Conservation (phyloP, 2,113 vertebrate species). For the Dasyurus viverrinus region DNA sequence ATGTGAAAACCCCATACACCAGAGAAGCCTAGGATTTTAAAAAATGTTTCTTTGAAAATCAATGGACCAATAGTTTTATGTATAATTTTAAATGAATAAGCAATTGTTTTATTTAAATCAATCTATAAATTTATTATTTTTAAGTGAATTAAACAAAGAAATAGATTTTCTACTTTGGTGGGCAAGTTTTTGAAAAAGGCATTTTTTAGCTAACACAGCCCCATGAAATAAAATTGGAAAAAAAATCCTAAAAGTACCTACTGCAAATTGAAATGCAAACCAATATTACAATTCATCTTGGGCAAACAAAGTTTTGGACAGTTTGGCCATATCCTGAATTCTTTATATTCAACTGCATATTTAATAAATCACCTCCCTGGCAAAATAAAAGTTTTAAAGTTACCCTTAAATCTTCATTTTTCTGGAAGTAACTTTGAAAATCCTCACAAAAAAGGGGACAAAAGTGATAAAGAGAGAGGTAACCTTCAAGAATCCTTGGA, state of each 20-base stretch:
- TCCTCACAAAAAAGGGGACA: neutral
- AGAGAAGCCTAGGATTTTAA: neutral
- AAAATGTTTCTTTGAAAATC: neutral
- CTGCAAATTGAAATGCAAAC: neutral
- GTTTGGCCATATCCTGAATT: neutral
- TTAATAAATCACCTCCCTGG: neutral
- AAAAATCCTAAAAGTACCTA: neutral
- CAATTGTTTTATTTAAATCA: neutral
- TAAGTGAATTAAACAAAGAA: neutral
- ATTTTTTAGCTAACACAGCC: neutral
- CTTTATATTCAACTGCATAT: neutral
- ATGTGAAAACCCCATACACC: neutral
- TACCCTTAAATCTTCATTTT: neutral
- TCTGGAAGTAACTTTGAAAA: neutral
- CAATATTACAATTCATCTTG: neutral
- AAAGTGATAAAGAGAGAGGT: neutral
- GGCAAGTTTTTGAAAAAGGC: neutral
- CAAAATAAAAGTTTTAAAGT: neutral
- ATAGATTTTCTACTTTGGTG: neutral
- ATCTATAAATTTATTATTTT: neutral
- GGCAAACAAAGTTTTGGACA: neutral
- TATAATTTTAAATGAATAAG: neutral
- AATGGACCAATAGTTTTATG: neutral
- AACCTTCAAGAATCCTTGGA: neutral
- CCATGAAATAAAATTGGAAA: neutral